Conservation (phyloP, 2,797 vertebrate species). For the Xenentodon cancila region DNA sequence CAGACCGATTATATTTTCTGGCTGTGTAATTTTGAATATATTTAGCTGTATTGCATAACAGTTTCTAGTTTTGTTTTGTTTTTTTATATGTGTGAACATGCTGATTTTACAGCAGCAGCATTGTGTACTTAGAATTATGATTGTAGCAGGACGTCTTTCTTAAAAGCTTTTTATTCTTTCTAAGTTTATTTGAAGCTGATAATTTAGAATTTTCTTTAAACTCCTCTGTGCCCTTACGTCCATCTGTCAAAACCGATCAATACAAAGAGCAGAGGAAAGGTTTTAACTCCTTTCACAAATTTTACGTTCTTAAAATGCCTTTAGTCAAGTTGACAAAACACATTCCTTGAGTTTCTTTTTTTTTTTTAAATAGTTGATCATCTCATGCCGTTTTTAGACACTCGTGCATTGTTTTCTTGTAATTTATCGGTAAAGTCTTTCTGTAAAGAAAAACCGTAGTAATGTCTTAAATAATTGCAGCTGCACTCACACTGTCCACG, state of each 20-base stretch:
- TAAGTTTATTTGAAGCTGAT: neutral
- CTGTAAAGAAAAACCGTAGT: constrained; percentile 38
- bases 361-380: too few species aligned
- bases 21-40: constrained; percentile 57
- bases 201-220: too few species aligned
- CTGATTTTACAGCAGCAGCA: constrained; percentile 58
- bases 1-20: constrained; percentile 45
- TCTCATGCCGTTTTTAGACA: too few species aligned
- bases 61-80: constrained; percentile 66
- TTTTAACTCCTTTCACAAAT: neutral
- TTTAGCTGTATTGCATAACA: constrained; percentile 36
- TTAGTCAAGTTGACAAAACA: constrained; percentile 26
- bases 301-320: constrained; percentile 15
- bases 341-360: constrained; percentile 27
- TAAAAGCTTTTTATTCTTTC: constrained; percentile 14
- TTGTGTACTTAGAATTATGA: constrained; percentile 60
- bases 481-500: constrained; percentile 45
- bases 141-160: constrained; percentile 36
- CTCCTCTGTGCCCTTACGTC: neutral
- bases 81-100: constrained; percentile 41
- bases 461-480: constrained; percentile 40
- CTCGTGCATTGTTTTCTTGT: constrained; percentile 43
- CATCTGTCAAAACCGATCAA: neutral
- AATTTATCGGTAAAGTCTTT: constrained; percentile 75
- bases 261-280: too few species aligned